Conservation (phyloP, 2,113 vertebrate genomes). For the Hippocampus barbouri region DNA sequence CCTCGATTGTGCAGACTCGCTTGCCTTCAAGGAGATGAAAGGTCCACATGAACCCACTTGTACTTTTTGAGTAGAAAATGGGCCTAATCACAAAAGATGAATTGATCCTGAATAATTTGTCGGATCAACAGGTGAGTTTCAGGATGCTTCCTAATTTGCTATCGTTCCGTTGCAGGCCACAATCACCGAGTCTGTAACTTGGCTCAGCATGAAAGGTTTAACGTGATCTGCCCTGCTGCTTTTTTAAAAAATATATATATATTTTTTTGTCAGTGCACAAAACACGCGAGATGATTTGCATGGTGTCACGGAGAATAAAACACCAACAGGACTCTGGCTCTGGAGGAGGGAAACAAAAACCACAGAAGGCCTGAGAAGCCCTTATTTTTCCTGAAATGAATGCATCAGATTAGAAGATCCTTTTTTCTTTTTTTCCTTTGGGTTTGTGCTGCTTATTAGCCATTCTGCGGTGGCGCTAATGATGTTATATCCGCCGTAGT, state of each 20-base stretch:
- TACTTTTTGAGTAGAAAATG: not conserved
- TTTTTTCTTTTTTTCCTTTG: not conserved
- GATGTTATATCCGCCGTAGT: not conserved
- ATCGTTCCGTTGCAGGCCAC: too few species aligned
- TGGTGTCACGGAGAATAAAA: slow-evolving; percentile 21
- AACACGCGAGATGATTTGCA: slow-evolving; percentile 21
- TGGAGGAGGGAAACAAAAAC: not conserved
- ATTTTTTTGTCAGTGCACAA: not conserved
- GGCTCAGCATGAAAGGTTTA: too few species aligned
- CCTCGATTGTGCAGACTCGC: not conserved
- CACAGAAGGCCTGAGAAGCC: too few species aligned
- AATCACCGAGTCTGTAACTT: too few species aligned
- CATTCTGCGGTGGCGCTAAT: not conserved
- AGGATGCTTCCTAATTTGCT: too few species aligned
- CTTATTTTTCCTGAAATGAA: not conserved
- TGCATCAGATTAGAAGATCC: not conserved
- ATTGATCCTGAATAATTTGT: too few species aligned
- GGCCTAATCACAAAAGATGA: too few species aligned
- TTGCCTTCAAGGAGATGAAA: not conserved
- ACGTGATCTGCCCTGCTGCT: slow-evolving; percentile 31
- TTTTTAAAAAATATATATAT: not conserved
- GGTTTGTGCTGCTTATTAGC: not conserved
- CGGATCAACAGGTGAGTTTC: too few species aligned
- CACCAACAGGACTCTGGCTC: slow-evolving; percentile 12
- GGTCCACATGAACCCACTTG: not conserved